A percentile compares a stretch with the other conserved stretches of the same genome.
phyloP scores from a whole-genome alignment of 1,140 invertebrate species.

The Colletes latitarsis region DNA sequence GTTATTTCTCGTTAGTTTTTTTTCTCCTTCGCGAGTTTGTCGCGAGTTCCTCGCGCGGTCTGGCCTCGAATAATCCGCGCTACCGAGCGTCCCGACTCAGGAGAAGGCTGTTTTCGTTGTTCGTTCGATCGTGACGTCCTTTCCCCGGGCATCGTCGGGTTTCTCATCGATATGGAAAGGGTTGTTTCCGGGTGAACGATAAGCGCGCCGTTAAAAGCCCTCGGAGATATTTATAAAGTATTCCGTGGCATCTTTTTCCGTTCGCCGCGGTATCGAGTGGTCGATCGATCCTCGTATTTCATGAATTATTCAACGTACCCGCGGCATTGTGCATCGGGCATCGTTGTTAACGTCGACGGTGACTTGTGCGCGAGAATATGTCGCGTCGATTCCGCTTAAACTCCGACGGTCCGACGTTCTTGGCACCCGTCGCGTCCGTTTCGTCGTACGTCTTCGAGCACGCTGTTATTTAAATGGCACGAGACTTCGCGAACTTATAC shows the following conservation, averaged over 20 bases:
- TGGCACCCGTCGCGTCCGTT: too few species aligned
- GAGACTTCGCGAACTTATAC: too few species aligned
- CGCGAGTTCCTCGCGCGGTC: not conserved
- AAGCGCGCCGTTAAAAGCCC: slow-evolving; percentile 35
- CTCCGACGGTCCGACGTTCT: too few species aligned
- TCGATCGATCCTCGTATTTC: slow-evolving; percentile 25
- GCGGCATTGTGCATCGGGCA: slow-evolving; percentile 6
- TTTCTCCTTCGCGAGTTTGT: too few species aligned
- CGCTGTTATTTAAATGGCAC: too few species aligned
- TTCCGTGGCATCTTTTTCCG: slow-evolving; percentile 34
- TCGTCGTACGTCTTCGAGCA: too few species aligned
- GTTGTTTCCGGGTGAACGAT: slow-evolving; percentile 29
- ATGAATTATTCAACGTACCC: slow-evolving; percentile 37
- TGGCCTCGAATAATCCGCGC: not conserved
- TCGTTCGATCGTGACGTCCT: not conserved
- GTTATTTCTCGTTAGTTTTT: too few species aligned
- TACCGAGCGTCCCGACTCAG: not conserved
- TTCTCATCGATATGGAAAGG: slow-evolving; percentile 19
- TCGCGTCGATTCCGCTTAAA: too few species aligned
- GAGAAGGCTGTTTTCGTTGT: not conserved
- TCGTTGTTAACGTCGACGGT: slow-evolving; percentile 4
- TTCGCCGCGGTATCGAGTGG: slow-evolving; percentile 12
- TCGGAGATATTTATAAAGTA: slow-evolving; percentile 40
- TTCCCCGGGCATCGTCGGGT: not conserved
- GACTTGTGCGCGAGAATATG: not conserved